A percentile compares a stretch with the other conserved stretches of the same genome.
Evolutionary conservation across 1,140 invertebrate species (phyloP).

Genomic region (Oedothorax gibbosus): DNA sequence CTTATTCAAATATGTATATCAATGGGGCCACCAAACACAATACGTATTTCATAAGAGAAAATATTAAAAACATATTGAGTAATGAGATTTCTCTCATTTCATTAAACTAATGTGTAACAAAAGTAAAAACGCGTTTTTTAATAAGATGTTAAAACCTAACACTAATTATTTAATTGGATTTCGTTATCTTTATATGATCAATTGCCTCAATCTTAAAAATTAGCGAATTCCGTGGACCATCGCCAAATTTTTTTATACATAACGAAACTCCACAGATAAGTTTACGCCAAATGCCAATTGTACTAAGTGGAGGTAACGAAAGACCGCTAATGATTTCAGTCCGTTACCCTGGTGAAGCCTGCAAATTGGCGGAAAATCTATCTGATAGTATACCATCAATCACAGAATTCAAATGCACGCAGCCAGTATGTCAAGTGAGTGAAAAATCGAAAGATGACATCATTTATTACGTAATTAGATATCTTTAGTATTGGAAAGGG

Average conservation of each 20-base stretch:
- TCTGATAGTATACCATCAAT: background rate
- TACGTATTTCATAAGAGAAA: no score
- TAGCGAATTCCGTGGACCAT: background rate
- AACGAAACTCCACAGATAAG: background rate
- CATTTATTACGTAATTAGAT: conserved; percentile 11
- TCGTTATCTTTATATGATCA: no score
- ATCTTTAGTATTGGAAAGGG: background rate
- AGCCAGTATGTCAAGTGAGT: background rate
- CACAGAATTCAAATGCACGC: background rate
- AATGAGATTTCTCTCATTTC: no score
- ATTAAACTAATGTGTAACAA: no score
- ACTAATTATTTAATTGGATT: no score
- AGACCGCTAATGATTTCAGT: conserved; percentile 25
- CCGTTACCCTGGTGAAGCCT: background rate
- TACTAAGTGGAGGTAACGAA: conserved; percentile 34
- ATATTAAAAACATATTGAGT: no score
- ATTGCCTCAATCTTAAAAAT: no score
- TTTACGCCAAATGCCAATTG: conserved; percentile 22
- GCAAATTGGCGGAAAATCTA: background rate
- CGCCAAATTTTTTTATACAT: conserved; percentile 21
- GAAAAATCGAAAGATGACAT: conserved; percentile 7
- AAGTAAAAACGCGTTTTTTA: no score
- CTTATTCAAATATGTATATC: no score
- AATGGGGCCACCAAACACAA: no score
- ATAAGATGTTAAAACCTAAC: no score